Base-by-base conservation (phyloP, 2,797 vertebrate species). In the Psittacula derbiana region DNA sequence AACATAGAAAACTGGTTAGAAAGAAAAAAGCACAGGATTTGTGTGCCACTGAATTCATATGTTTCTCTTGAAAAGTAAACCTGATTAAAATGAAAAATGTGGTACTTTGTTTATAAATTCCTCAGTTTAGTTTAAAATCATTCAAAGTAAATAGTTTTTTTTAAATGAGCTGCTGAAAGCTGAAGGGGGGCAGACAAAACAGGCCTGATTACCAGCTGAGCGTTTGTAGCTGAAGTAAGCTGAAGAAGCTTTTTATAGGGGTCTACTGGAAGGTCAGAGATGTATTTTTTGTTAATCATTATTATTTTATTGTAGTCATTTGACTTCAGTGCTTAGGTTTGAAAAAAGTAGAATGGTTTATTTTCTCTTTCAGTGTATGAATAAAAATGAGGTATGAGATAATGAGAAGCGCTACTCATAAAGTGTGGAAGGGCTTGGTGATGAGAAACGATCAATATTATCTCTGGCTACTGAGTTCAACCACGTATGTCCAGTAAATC, bases 311-410 rank as follows among this genome's bases (percentile, higher is more conserved):
- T 90, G 33, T 74, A 81, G 61, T 78, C 36, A 50, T 94, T 88
- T 90, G 44, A 70, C 61, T 91, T 79, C 76, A 67, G 0, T 76
- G 60, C 78, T 87, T 85, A 85, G 43, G 20, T 65, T 79, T 80
- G 28, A 58, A 78, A 92, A 80, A 91, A 47, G 25, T 33, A 27
- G 72, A 90, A 50, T 49, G 10, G 28, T 95, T 96, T 93, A 47
- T 92, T 96, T 94, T 91, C 58, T 91, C 55, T 92, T 76, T 79
- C 43, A 58, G 4, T 53, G 5, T 67, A 80, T 94, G 74, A 83
- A 93, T 94, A 85, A 93, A 92, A 94, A 82, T 92, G 50, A 91
- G 50, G 41, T 61, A 89, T 73, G 76, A 87, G 67, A 41, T 81
- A 58, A 69, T 91, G 65, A 71, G 19, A 62, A 80, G 47, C 66